Evolutionary conservation across 1,140 invertebrate genomes (phyloP), one percentile per base, ranked within the genome.

Genomic region (Tribolium madens): DNA sequence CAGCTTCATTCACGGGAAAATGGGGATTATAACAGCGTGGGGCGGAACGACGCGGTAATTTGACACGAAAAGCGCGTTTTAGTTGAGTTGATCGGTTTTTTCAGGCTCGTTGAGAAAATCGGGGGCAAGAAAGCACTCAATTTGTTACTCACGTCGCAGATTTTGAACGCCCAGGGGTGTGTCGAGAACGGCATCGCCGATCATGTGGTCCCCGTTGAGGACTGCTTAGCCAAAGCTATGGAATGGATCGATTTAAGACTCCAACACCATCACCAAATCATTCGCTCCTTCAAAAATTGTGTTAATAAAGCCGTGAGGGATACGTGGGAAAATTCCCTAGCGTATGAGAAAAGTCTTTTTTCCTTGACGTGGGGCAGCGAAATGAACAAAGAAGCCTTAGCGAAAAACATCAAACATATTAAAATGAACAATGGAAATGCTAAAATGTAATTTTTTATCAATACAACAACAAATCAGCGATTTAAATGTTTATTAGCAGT

Each of bases 1-100:
- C 64, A 87, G 87, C 9, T 91, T 90, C 81, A 89, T 92, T n/a
- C 90, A 92, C 75, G 86, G 85, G 0, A 85, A 84, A 80, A 87
- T 92, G 87, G 90, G 90, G 6, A 84, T 91, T 0, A 85, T 85
- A 2, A 87, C 90, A 2, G 91, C 89, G 1, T 91, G 88, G 87
- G 91, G 90, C 14, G 90, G 89, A 36, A 26, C 53, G 6, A 81
- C 79, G 0, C 75, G 74, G 79, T 80, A 69, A 42, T 2, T 42
- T 6, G 42, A 7, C 14, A 10, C 4, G 10, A 7, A 33, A 73
- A 6, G 4, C 10, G 5, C n/a, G 9, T 48, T 60, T 12, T 36
- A 13, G 1, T 2, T 12, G 6, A 53, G 46, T 18, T 17, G 6
- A 12, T 47, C 3, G 3, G 9, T 7, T 15, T 4, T 64, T 78